phyloP scores from a whole-genome alignment of 53 echinoderm and acorn worm genomes.

The Holothuria leucospilota region DNA sequence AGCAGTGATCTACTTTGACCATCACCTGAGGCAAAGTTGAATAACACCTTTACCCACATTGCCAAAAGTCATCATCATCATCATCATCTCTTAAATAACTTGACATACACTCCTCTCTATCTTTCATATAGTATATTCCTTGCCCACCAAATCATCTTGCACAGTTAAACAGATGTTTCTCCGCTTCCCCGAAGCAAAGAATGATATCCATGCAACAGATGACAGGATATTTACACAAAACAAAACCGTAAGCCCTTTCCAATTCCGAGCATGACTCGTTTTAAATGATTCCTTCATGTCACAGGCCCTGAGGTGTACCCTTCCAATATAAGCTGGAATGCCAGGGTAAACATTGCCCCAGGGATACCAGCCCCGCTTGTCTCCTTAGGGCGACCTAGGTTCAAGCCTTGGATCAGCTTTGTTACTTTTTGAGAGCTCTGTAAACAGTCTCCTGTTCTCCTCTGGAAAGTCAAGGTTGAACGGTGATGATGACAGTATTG shows the following conservation, averaged over 20 bases:
- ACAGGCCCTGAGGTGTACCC: too few species aligned
- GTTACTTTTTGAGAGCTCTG: conserved; percentile 40
- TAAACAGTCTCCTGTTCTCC: conserved; percentile 25
- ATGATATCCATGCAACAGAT: conserved; percentile 48
- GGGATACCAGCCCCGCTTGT: neutral
- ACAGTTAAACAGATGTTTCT: conserved; percentile 41
- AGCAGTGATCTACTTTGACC: conserved; percentile 2
- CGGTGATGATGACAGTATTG: too few species aligned
- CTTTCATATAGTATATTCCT: neutral
- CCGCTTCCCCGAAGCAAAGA: neutral
- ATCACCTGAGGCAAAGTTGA: conserved; percentile 1
- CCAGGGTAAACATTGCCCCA: conserved; percentile 34
- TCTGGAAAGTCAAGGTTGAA: conserved; percentile 39
- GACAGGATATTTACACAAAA: conserved; percentile 51
- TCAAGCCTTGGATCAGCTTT: conserved; percentile 39
- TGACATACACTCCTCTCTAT: neutral
- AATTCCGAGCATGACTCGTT: too few species aligned
- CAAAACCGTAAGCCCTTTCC: conserved; percentile 29
- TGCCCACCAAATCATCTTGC: conserved; percentile 19
- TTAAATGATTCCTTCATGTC: too few species aligned
- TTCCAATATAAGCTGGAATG: conserved; percentile 34
- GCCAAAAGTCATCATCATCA: too few species aligned
- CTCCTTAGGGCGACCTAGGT: conserved; percentile 33
- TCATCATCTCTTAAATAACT: neutral
- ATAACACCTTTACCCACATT: conserved; percentile 25